phyloP scores from a whole-genome alignment of 2,113 vertebrate species.

The Etia nguti region DNA sequence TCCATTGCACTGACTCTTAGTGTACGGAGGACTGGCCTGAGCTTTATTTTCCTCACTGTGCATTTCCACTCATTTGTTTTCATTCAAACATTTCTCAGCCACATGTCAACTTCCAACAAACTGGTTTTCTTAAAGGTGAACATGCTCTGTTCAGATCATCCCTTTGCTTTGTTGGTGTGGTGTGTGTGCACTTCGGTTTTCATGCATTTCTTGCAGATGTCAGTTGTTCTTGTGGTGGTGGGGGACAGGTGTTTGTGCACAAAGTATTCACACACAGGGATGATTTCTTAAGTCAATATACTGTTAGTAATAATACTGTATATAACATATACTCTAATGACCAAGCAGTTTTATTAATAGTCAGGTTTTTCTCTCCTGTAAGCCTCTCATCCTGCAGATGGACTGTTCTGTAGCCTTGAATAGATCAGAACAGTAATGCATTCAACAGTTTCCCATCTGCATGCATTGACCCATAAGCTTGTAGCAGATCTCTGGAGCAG shows the following conservation, averaged over 20 bases:
- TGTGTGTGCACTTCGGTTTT: not conserved
- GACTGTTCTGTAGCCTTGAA: no score
- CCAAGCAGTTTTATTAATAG: not conserved
- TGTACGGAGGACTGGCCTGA: not conserved
- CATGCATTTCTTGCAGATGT: not conserved
- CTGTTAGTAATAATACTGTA: not conserved
- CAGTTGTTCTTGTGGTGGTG: no score
- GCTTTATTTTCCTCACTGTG: not conserved
- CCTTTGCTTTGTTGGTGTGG: not conserved
- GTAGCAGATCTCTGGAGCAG: no score
- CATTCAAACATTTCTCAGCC: conserved; percentile 1
- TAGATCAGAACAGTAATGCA: no score
- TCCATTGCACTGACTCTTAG: conserved; percentile 39
- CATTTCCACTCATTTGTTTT: conserved; percentile 19
- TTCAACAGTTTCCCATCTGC: no score
- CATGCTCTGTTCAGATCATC: not conserved
- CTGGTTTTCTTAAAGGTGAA: not conserved
- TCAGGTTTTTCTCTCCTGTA: not conserved
- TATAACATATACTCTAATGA: not conserved
- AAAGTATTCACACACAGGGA: not conserved
- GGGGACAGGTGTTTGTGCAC: not conserved
- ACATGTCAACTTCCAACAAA: not conserved
- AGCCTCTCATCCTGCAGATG: not conserved
- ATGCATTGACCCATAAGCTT: no score
- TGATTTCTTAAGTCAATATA: not conserved